Conservation (phyloP, 2,113 vertebrate species). For the Macquaria australasica region DNA sequence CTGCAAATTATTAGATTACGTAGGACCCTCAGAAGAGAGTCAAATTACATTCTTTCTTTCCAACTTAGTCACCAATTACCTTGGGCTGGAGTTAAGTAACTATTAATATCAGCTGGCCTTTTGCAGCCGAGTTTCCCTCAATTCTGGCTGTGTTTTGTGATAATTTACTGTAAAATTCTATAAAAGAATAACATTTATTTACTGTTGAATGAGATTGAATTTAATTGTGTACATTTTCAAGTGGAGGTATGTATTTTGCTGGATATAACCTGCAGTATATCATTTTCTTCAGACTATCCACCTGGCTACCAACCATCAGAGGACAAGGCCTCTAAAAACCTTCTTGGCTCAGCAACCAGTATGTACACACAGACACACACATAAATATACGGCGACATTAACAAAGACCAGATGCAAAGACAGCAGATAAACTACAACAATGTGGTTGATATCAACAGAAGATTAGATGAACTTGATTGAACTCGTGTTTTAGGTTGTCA, state of each 20-base stretch:
- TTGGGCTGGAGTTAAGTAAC: constrained; percentile 5
- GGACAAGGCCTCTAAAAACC: constrained; percentile 95
- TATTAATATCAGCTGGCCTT: constrained; percentile 18
- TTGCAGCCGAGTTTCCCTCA: background rate
- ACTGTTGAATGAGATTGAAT: background rate
- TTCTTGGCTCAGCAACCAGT: constrained; percentile 98
- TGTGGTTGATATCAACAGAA: background rate
- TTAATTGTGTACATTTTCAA: background rate
- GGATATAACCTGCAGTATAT: background rate
- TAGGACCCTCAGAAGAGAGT: background rate
- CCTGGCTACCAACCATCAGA: constrained; percentile 92
- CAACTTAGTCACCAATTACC: constrained; percentile 13
- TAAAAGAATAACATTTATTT: background rate
- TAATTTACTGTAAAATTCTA: background rate
- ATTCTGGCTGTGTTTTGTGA: background rate
- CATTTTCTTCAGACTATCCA: constrained; percentile 89
- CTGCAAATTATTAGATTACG: background rate
- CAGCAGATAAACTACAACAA: background rate
- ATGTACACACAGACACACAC: constrained; percentile 70
- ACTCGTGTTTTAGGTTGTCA: background rate
- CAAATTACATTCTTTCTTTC: background rate
- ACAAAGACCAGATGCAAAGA: background rate
- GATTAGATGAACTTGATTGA: background rate
- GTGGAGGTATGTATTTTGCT: background rate
- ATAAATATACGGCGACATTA: background rate